Evolutionary conservation across 2,888 invertebrate species (phyloP).

Genomic region (Urechis unicinctus): DNA sequence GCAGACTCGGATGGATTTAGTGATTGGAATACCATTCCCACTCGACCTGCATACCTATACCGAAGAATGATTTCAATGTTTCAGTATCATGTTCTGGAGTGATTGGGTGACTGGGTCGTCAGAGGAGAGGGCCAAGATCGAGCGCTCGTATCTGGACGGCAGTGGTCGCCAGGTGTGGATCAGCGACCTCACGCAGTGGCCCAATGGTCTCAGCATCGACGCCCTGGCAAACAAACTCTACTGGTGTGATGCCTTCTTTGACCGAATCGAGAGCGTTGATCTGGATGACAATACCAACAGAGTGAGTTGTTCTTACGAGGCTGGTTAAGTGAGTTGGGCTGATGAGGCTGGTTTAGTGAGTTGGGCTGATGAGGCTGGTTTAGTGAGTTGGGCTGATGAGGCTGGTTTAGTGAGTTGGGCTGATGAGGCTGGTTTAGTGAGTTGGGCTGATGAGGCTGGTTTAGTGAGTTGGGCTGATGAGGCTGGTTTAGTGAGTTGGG

Average conservation of each 20-base stretch:
- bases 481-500: too few relatives aligned
- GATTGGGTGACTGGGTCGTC: constrained; percentile 69
- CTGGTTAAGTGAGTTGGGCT: too few relatives aligned
- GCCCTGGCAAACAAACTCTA: constrained; percentile 18
- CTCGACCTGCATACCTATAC: neutral
- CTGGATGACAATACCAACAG: constrained; percentile 8
- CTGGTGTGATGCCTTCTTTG: constrained; percentile 29
- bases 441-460: too few relatives aligned
- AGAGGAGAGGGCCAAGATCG: constrained; percentile 70
- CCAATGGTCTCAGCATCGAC: constrained; percentile 67
- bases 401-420: too few relatives aligned
- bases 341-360: too few relatives aligned
- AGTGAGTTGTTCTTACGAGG: neutral
- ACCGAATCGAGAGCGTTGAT: constrained; percentile 22
- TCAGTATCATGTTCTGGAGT: constrained; percentile 77
- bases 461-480: too few relatives aligned
- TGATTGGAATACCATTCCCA: neutral
- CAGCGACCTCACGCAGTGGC: constrained; percentile 59
- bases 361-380: too few relatives aligned
- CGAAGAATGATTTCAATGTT: neutral
- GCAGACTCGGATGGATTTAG: too few relatives aligned
- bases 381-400: too few relatives aligned
- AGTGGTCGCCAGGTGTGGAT: constrained; percentile 65
- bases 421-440: too few relatives aligned
- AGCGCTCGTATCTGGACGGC: constrained; percentile 92